Evolutionary conservation across 2,797 vertebrate genomes (phyloP).

Genomic region (Glyptemys insculpta): DNA sequence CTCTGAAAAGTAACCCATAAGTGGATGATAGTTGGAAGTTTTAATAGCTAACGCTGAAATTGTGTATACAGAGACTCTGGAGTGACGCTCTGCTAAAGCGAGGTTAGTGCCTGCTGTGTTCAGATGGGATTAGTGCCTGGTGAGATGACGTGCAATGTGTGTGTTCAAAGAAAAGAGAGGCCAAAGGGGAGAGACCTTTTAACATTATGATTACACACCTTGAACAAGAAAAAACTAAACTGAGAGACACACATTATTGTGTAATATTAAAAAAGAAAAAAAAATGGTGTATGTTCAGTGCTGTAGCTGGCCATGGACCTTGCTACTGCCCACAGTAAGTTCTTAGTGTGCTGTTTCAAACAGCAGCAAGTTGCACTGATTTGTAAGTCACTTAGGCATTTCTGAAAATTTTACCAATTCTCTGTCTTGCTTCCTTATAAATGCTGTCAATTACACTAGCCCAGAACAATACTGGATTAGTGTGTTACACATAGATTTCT

Average conservation of each 20-base stretch:
- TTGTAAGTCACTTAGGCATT: not conserved
- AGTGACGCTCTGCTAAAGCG: not conserved
- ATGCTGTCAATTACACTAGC: not conserved
- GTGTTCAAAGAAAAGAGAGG: not conserved
- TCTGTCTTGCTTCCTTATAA: not conserved
- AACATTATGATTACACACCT: not conserved
- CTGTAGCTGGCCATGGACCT: not conserved
- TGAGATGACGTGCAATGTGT: not conserved
- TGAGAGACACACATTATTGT: not conserved
- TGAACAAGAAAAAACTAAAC: not conserved
- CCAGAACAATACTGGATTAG: not conserved
- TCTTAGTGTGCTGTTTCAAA: not conserved
- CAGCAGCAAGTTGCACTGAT: not conserved
- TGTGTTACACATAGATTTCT: not conserved
- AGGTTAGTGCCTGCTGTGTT: not conserved
- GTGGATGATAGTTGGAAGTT: not conserved
- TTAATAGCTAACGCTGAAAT: not conserved
- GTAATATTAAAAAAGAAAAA: not conserved
- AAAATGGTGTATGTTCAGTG: not conserved
- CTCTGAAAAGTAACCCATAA: constrained; percentile 8
- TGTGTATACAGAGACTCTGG: not conserved
- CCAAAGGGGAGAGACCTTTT: not conserved
- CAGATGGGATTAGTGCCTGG: accelerated
- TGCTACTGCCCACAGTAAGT: not conserved
- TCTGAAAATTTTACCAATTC: not conserved